Evolutionary conservation across 2,888 invertebrate species (phyloP), one percentile per base, ranked within the genome.

Genomic region (Candidula unifasciata): DNA sequence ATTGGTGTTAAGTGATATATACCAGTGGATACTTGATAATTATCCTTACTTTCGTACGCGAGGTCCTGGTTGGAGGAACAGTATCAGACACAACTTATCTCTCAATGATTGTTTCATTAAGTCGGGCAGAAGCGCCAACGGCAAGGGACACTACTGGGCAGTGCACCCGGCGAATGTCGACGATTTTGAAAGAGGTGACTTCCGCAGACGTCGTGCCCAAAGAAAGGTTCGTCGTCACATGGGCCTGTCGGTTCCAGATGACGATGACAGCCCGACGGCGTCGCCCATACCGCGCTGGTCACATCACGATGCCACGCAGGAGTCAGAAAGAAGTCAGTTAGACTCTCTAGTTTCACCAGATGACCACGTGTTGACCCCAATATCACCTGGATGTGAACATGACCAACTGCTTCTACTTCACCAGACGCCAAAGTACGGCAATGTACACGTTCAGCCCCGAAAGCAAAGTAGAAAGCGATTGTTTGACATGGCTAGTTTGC

Each of bases 91-190:
- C 83, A 93, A 93, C 82, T 88, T 93, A 21, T 91, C 91, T 18
- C 87, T 93, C 10, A 93, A 93, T 84, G 93, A 93, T 84, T 93
- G 93, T 82, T 93, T 93, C 82, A 88, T 93, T 44, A 93, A 93
- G 84, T 89, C 87, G 24, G 93, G 93, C 2, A 86, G 93, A 24
- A 90, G 92, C 16, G 92, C 91, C 0, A 99, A 99, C 93, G 99
- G 99, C 0, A 98, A 99, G 93, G 99, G 99, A 0, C 98, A 99
- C 93, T 99, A 97, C 92, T 99, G 99, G 99, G 97, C 98, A 18
- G 97, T 99, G 83, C 99, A 99, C 93, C 98, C 98, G 0, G 99
- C 99, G 0, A 99, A 99, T 93, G 95, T 98, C 35, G 98, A 98
- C 5, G 99, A 99, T 93, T 99, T 99, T 93, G 95, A 97, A 44